phyloP scores from a whole-genome alignment of 64 coral and sea anemone species.

The Trachythela sp. region DNA sequence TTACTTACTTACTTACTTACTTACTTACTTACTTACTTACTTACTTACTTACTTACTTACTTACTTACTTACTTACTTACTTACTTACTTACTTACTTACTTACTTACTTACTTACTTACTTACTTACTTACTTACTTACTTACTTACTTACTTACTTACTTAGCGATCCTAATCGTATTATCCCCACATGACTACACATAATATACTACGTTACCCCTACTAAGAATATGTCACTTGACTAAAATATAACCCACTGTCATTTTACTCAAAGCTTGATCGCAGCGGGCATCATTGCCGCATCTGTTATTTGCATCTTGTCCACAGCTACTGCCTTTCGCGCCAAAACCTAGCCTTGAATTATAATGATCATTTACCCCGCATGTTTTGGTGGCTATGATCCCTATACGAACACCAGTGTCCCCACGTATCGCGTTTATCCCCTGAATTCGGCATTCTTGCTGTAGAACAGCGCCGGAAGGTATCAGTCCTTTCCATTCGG shows the following conservation, averaged over 20 bases:
- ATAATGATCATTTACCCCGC: not conserved
- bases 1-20: too few species aligned
- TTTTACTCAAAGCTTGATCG: not conserved
- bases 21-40: too few species aligned
- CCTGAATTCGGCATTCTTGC: not conserved
- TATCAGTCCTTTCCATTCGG: not conserved
- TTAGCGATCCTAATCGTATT: too few species aligned
- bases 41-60: too few species aligned
- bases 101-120: too few species aligned
- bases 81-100: too few species aligned
- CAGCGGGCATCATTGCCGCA: constrained; percentile 1
- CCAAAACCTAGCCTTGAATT: constrained; percentile 11
- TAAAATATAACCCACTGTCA: not conserved
- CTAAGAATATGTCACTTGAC: not conserved
- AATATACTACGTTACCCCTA: too few species aligned
- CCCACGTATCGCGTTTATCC: not conserved
- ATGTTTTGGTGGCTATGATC: not conserved
- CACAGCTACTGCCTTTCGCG: not conserved
- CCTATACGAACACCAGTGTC: constrained; percentile 2
- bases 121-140: too few species aligned
- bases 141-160: too few species aligned
- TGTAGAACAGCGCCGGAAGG: not conserved
- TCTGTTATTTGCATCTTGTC: not conserved
- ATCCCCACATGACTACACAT: too few species aligned
- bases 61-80: too few species aligned